A percentile compares a stretch with the other conserved stretches of the same genome.
phyloP scores from a whole-genome alignment of 1,140 invertebrate genomes.

The Halesus radiatus region DNA sequence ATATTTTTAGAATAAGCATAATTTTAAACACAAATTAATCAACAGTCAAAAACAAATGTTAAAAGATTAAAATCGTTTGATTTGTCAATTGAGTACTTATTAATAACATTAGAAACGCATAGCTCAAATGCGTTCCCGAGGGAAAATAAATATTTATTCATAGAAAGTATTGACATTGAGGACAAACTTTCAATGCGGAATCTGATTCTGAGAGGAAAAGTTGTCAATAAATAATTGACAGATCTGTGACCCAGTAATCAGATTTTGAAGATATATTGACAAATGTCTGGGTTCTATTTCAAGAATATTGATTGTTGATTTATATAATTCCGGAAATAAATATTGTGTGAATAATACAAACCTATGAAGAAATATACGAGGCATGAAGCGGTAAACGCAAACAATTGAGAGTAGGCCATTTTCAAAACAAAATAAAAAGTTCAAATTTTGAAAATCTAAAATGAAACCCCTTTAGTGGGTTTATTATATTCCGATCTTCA shows the following conservation, averaged over 20 bases:
- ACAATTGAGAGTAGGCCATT: slow-evolving; percentile 29
- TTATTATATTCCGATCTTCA: slow-evolving; percentile 30
- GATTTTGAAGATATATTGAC: too few species aligned
- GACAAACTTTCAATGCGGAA: too few species aligned
- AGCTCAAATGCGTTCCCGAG: too few species aligned
- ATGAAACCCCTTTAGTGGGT: slow-evolving; percentile 32
- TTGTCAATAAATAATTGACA: too few species aligned
- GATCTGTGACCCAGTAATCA: too few species aligned
- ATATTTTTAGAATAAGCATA: too few species aligned
- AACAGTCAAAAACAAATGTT: too few species aligned
- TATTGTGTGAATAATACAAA: slow-evolving; percentile 17
- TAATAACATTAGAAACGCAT: not conserved
- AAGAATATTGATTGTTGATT: not conserved
- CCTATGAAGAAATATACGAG: slow-evolving; percentile 33
- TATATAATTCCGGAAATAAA: not conserved
- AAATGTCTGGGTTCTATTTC: too few species aligned
- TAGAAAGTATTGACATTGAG: too few species aligned
- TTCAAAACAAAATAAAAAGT: slow-evolving; percentile 21
- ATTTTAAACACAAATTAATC: too few species aligned
- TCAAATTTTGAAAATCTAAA: slow-evolving; percentile 4
- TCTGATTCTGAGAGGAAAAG: too few species aligned
- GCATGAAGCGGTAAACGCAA: slow-evolving; percentile 20
- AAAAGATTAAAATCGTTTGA: not conserved
- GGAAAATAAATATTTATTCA: too few species aligned
- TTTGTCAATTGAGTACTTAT: not conserved